Evolutionary conservation across 2,888 invertebrate species (phyloP), one percentile per base, ranked within the genome.

Genomic region (Melikaiella ostensackeni): DNA sequence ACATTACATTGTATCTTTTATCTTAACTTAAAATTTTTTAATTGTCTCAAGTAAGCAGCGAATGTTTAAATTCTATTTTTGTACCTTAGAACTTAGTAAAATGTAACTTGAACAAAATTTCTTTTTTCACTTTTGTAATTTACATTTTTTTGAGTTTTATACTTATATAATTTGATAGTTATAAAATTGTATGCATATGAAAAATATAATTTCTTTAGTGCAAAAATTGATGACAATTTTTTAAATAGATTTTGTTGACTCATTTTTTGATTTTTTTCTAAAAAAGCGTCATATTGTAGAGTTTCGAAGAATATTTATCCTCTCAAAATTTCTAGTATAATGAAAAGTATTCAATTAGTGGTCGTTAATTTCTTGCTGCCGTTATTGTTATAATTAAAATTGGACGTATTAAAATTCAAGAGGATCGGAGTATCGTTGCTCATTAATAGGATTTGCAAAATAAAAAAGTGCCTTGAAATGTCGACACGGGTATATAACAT

Each of bases 381-480:
- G 46, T 46, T 46, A 46, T n/a, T 50, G 6, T n/a, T 50, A 50
- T 50, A 3, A 38, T 50, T 50, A 50, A 50, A 50, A 50, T 50
- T 21, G 7, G n/a, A 9, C 9, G 21, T 2, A 21, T n/a, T 21
- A 21, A 21, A 50, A 55, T 9, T 55, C 9, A 21, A 55, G 55
- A 55, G 21, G n/a, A 21, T 0, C 5, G 3, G 21, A 55, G 55
- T 55, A 8, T 55, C 4, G 11, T 9, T 50, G 9, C n/a, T 50
- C 50, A 50, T 16, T 55, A 3, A 21, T 21, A 55, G 21, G 21
- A 55, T 55, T 55, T 55, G 21, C 74, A 79, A 78, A 78, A 77
- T 73, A 63, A 82, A 85, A 82, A 87, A 85, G 86, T 86, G 86
- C 86, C 84, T 85, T 86, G 83, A 85, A 83, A 80, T 64, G 78